Evolutionary conservation across 2,888 invertebrate genomes (phyloP).

Genomic region (Sarcophaga subvicina): DNA sequence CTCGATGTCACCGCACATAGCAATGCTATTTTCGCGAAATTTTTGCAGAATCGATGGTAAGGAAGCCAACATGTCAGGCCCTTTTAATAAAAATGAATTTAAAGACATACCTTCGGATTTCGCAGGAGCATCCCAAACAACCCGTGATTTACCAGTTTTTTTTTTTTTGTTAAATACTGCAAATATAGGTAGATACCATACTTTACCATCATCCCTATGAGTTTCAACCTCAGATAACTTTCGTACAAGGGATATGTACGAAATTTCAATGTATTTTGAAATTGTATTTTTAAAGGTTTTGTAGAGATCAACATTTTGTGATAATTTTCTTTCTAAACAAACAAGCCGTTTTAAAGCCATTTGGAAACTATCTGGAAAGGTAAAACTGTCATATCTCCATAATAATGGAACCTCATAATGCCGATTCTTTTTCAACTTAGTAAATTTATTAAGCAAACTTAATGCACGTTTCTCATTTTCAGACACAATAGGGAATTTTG

Average conservation of each 20-base stretch:
- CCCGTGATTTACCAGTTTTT: slow-evolving; percentile 44
- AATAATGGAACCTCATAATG: slow-evolving; percentile 40
- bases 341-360: slow-evolving; percentile 40
- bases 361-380: slow-evolving; percentile 26
- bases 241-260: not conserved
- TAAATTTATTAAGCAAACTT: slow-evolving; percentile 20
- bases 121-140: slow-evolving; percentile 62
- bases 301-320: not conserved
- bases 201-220: slow-evolving; percentile 11
- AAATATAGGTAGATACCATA: slow-evolving; percentile 36
- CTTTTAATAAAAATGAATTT: slow-evolving; percentile 44
- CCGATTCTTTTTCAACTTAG: slow-evolving; percentile 9
- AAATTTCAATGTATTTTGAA: slow-evolving; percentile 18
- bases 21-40: slow-evolving; percentile 22
- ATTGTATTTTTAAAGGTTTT: slow-evolving; percentile 40
- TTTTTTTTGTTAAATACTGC: slow-evolving; percentile 34
- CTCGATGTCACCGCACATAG: slow-evolving; percentile 21
- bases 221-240: slow-evolving; percentile 36
- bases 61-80: slow-evolving; percentile 37
- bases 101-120: slow-evolving; percentile 41
- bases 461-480: slow-evolving; percentile 33
- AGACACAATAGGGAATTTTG: slow-evolving; percentile 21
- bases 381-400: not conserved
- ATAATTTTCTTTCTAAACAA: slow-evolving; percentile 31
- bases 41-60: slow-evolving; percentile 5